Base-by-base conservation (phyloP, 2,113 vertebrate species). In the Neofelis nebulosa region DNA sequence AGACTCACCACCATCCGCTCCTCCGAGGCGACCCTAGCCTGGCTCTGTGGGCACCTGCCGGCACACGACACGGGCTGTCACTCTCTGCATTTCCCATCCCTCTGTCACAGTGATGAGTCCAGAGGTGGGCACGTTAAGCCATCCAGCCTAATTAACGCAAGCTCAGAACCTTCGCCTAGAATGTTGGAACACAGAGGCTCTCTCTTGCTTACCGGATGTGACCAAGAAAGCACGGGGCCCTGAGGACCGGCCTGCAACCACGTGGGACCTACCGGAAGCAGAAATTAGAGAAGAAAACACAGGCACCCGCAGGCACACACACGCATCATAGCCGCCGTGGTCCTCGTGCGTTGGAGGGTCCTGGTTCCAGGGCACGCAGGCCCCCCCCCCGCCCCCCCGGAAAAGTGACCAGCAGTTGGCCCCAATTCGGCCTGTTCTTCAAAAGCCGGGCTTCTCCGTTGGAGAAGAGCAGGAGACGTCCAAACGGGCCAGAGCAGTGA, bases 301-400 rank as follows among this genome's bases (percentile, higher is more conserved):
- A 15, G 48, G 15, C 33, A 8, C 19, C 1, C n/a, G 14, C 33
- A 45, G 45, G 21, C 78, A 18, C 7, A 52, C 55, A 18, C 29
- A 21, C 5, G 4, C 12, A 6, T 1, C 11, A 7, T 25, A 14
- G n/a, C 33, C 41, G 41, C 12, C 25, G 1, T 4, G 8, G 36
- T 73, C n/a, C 36, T 48, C 2, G 0, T 7, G 31, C 31, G 13
- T 15, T 21, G 48, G 80, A 38, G 63, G 48, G 4, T 29, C 68
- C 11, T 38, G 36, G 45, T 15, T 38, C 71, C 15, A 2, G n/a
- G 1, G 8, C 21, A n/a, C 18, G 7, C 0, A 2, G 18, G 2
- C 7, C 5, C 41, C 13, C 18, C 12, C 2, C 0, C 10, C 2
- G 2, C 48, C 3, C 38, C 12, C 23, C 12, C 2, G 0, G 48